phyloP scores from a whole-genome alignment of 2,888 invertebrate genomes.

The Noctua comes region DNA sequence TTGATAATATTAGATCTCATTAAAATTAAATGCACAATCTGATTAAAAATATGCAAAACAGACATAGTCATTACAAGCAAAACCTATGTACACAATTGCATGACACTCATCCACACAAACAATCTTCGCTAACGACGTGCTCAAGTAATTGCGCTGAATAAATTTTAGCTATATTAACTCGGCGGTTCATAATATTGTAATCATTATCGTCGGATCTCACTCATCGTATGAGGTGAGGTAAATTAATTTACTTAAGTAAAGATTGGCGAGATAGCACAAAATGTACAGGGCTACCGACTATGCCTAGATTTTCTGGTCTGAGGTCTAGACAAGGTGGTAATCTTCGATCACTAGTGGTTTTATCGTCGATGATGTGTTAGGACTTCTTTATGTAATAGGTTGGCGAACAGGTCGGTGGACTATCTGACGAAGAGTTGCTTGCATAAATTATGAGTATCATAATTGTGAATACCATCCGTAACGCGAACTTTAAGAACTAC shows the following conservation, averaged over 20 bases:
- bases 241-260: constrained; percentile 68
- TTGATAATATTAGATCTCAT: neutral
- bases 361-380: constrained; percentile 16
- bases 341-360: constrained; percentile 22
- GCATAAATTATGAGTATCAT: neutral
- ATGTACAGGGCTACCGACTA: constrained; percentile 53
- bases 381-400: constrained; percentile 15
- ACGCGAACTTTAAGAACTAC: neutral
- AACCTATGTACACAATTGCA: neutral
- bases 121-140: constrained; percentile 17
- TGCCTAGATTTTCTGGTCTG: constrained; percentile 20
- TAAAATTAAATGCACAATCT: neutral
- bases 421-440: constrained; percentile 9
- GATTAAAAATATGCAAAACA: neutral
- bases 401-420: neutral
- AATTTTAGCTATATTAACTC: constrained; percentile 59
- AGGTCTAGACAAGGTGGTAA: constrained; percentile 36
- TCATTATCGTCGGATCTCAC: constrained; percentile 63
- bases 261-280: constrained; percentile 57
- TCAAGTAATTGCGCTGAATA: constrained; percentile 41
- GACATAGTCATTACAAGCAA: constrained; percentile 11
- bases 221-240: constrained; percentile 60
- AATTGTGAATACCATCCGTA: neutral
- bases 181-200: constrained; percentile 61
- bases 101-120: constrained; percentile 1